Percentiles rank a stretch among this genome's conserved stretches.
Conservation (phyloP, 30 jellyfish, hydroid and myxozoan genomes). For the Pelagia noctiluca region DNA sequence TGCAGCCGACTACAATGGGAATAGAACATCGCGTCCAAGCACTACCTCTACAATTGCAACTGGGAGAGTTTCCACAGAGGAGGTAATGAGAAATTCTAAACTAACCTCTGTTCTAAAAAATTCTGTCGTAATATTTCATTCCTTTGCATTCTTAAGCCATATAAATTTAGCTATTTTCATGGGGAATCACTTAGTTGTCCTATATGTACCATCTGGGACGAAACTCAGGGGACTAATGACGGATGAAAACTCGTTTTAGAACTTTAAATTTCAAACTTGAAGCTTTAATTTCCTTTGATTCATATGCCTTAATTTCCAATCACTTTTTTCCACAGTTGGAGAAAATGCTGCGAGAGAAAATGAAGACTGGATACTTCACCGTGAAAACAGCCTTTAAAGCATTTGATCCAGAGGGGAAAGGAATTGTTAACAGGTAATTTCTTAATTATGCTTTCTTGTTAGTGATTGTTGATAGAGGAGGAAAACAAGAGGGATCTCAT, state of each 20-base stretch:
- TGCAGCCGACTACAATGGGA: slow-evolving; percentile 31
- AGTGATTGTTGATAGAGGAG: slow-evolving; percentile 4
- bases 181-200: too few relatives aligned
- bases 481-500: background rate
- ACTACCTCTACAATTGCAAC: slow-evolving; percentile 65
- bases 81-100: slow-evolving; percentile 16
- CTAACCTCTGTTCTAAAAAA: background rate
- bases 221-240: background rate
- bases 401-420: slow-evolving; percentile 86
- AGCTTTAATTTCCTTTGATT: background rate
- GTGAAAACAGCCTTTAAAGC: slow-evolving; percentile 60
- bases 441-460: background rate
- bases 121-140: background rate
- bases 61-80: slow-evolving; percentile 73
- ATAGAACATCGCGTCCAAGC: slow-evolving; percentile 59
- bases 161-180: background rate
- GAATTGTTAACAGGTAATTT: slow-evolving; percentile 73
- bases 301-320: background rate
- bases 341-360: slow-evolving; percentile 62
- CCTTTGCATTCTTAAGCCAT: background rate
- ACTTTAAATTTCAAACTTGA: background rate
- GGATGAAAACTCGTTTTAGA: background rate
- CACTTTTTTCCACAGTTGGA: slow-evolving; percentile 57
- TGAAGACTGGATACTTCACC: slow-evolving; percentile 70
- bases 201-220: too few relatives aligned